A percentile compares a stretch with the other conserved stretches of the same genome.
These are phyloP conservation scores for Lagocephalus sceleratus DNA, from an alignment of 2,797 vertebrate genomes.

Conservation along the genomic window DNA sequence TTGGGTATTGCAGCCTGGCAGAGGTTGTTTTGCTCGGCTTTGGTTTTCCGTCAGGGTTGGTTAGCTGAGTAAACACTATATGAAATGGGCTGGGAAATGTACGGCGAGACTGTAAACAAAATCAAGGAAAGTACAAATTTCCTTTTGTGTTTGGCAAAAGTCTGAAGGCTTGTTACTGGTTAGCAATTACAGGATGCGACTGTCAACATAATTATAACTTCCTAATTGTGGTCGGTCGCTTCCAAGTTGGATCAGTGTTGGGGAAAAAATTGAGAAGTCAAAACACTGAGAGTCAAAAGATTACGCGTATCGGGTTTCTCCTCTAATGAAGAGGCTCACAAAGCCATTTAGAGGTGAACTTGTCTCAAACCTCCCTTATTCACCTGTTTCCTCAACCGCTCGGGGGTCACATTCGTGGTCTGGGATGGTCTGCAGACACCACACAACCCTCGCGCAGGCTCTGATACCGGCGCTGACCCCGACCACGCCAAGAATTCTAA, in stretches of 20 bases:
- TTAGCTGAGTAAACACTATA: constrained; percentile 53
- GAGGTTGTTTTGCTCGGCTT: constrained; percentile 17
- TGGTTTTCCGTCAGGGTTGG: constrained; percentile 38
- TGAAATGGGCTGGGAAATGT: constrained; percentile 41
- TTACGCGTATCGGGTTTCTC: no score
- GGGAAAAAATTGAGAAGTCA: no score
- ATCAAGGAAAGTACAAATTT: constrained; percentile 48
- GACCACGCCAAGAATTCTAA: no score
- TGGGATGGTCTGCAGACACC: no score
- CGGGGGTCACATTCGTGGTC: no score
- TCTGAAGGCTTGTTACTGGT: constrained; percentile 37
- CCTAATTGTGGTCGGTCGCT: constrained; percentile 34
- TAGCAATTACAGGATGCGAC: constrained; percentile 50
- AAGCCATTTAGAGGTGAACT: no score
- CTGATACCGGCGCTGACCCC: no score
- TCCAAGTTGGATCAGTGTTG: constrained; percentile 32
- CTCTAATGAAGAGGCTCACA: no score
- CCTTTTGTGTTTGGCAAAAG: constrained; percentile 35
- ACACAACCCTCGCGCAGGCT: no score
- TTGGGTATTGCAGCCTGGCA: constrained; percentile 41
- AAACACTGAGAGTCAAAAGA: no score
- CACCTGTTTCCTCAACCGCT: constrained; percentile 1
- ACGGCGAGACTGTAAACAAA: constrained; percentile 44
- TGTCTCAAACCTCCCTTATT: constrained; percentile 3
- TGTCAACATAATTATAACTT: constrained; percentile 54